phyloP scores from a whole-genome alignment of 2,797 vertebrate genomes.

The Monodelphis domestica region DNA sequence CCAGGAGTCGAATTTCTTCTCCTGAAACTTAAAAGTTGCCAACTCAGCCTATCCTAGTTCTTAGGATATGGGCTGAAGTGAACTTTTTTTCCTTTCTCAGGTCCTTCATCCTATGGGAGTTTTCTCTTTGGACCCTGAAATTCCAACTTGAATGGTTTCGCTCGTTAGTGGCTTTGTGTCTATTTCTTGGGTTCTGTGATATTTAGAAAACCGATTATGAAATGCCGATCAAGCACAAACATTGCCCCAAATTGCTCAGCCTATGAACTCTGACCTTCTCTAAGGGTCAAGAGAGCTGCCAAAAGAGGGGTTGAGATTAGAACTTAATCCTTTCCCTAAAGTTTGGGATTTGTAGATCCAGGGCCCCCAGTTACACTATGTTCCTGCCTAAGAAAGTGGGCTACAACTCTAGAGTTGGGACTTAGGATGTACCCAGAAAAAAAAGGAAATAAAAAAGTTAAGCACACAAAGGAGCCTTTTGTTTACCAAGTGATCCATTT shows the following conservation, averaged over 20 bases:
- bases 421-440: conserved; percentile 63
- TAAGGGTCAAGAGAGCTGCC: neutral
- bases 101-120: neutral
- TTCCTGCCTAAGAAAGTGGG: conserved; percentile 14
- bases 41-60: conserved; percentile 32
- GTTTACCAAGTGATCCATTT: conserved; percentile 59
- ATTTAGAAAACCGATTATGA: neutral
- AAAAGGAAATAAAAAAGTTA: conserved; percentile 17
- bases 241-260: conserved; percentile 18
- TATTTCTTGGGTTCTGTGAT: neutral
- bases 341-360: neutral
- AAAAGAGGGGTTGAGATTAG: neutral
- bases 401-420: conserved; percentile 7
- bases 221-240: neutral
- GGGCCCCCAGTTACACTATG: conserved; percentile 41
- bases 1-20: conserved; percentile 59
- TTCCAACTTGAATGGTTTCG: neutral
- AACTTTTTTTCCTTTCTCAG: neutral
- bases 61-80: conserved; percentile 15
- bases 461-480: conserved; percentile 78
- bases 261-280: conserved; percentile 13
- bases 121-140: neutral
- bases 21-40: conserved; percentile 10
- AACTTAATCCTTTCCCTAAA: neutral
- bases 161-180: neutral